Evolutionary conservation across 1,140 invertebrate species (phyloP).

Genomic region (Macrocentrus cingulum): DNA sequence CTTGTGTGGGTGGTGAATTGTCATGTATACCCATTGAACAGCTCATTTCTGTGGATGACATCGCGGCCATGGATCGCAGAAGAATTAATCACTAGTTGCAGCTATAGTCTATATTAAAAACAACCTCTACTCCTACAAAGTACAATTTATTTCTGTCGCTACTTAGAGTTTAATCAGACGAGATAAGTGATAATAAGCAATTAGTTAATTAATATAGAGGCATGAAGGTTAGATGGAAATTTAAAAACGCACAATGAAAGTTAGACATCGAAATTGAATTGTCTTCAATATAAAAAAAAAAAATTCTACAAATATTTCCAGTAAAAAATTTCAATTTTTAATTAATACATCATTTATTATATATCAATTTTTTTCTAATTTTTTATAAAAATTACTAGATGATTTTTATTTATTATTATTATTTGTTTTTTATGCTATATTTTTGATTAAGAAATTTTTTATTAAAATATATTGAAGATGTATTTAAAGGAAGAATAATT

Average conservation of each 20-base stretch:
- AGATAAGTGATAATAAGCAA: background rate
- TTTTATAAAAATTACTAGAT: no score
- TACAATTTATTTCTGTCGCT: slow-evolving; percentile 35
- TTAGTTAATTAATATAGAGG: background rate
- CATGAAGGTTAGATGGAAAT: slow-evolving; percentile 8
- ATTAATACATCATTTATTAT: no score
- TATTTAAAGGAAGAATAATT: no score
- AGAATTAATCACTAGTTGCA: slow-evolving; percentile 54
- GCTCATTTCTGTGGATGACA: slow-evolving; percentile 61
- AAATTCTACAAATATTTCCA: background rate
- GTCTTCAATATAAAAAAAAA: background rate
- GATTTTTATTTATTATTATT: no score
- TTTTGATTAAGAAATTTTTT: no score
- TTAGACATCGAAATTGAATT: slow-evolving; percentile 7
- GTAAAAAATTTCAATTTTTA: no score
- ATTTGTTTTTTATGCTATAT: no score
- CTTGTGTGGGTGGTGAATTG: slow-evolving; percentile 74
- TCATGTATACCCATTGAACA: slow-evolving; percentile 80
- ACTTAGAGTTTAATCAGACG: slow-evolving; percentile 26
- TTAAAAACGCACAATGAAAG: slow-evolving; percentile 9
- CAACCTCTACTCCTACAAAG: background rate
- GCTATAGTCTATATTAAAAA: background rate
- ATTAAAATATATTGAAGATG: no score
- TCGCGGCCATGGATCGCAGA: slow-evolving; percentile 55
- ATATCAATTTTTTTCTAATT: no score